These are phyloP conservation scores for Eretmocerus hayati DNA, from an alignment of 2,888 invertebrate genomes.

Conservation along the genomic window DNA sequence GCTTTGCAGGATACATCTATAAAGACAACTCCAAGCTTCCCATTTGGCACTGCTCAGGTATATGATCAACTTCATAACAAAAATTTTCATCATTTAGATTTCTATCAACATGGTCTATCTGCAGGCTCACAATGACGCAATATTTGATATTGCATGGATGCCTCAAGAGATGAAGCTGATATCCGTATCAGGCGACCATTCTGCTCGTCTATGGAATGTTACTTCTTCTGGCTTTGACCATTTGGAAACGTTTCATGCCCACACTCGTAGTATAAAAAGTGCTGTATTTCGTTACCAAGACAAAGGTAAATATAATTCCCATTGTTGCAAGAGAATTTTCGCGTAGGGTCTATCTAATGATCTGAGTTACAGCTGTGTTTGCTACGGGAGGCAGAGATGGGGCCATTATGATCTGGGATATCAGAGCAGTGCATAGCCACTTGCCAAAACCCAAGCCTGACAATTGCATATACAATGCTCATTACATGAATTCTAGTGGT, in stretches of 20 bases:
- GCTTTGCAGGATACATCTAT: constrained; percentile 48
- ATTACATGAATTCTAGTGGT: constrained; percentile 38
- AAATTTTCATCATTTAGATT: too few species aligned
- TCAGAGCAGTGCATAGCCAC: constrained; percentile 49
- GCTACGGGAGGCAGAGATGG: constrained; percentile 89
- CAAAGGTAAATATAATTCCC: constrained; percentile 38
- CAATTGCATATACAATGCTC: constrained; percentile 61
- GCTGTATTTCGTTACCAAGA: constrained; percentile 66
- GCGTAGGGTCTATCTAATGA: neutral
- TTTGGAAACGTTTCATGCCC: constrained; percentile 63
- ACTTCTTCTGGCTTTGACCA: constrained; percentile 42
- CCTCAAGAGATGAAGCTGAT: constrained; percentile 68
- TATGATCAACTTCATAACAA: too few species aligned
- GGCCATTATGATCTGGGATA: constrained; percentile 80
- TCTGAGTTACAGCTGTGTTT: constrained; percentile 57
- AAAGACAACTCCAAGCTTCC: constrained; percentile 16
- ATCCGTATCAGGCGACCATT: constrained; percentile 81
- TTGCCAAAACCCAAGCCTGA: constrained; percentile 56
- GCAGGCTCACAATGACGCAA: constrained; percentile 72
- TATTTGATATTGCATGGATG: constrained; percentile 85
- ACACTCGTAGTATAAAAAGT: constrained; percentile 76
- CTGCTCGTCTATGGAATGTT: constrained; percentile 73
- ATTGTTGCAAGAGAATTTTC: neutral
- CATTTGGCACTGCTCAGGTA: too few species aligned
- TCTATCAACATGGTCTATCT: too few species aligned